phyloP scores from a whole-genome alignment of 2,113 vertebrate genomes.

The Tenrec ecaudatus region DNA sequence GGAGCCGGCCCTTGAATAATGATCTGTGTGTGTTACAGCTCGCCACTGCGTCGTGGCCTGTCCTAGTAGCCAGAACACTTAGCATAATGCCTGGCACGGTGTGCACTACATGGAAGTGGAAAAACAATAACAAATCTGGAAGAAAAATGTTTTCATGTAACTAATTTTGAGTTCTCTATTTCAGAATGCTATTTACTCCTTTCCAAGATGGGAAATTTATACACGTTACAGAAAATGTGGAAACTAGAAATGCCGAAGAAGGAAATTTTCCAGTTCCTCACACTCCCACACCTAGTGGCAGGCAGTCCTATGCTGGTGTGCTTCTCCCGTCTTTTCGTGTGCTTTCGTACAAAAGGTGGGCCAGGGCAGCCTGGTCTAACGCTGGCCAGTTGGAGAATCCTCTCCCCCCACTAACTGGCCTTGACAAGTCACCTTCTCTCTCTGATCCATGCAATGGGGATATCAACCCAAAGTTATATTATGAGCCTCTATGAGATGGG shows the following conservation, averaged over 20 bases:
- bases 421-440: constrained; percentile 6
- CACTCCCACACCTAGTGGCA: not conserved
- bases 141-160: constrained; percentile 58
- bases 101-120: not conserved
- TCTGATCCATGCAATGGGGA: not conserved
- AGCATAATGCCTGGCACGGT: not conserved
- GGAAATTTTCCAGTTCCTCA: not conserved
- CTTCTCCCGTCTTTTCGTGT: not conserved
- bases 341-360: not conserved
- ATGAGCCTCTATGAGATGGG: constrained; percentile 4
- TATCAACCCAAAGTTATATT: not conserved
- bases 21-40: not conserved
- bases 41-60: not conserved
- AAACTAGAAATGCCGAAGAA: constrained; percentile 40
- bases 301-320: constrained; percentile 5
- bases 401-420: not conserved
- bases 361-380: not conserved
- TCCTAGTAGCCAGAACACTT: constrained; percentile 3
- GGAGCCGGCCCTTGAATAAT: not conserved
- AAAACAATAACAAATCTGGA: constrained; percentile 43
- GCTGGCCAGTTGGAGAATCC: not conserved
- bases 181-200: constrained; percentile 52
- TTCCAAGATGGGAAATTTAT: constrained; percentile 43
- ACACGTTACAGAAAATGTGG: not conserved
- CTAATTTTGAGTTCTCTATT: constrained; percentile 49